These are phyloP conservation scores for Aleiodes leptofemur DNA, from an alignment of 2,888 invertebrate species.

Conservation along the genomic window DNA sequence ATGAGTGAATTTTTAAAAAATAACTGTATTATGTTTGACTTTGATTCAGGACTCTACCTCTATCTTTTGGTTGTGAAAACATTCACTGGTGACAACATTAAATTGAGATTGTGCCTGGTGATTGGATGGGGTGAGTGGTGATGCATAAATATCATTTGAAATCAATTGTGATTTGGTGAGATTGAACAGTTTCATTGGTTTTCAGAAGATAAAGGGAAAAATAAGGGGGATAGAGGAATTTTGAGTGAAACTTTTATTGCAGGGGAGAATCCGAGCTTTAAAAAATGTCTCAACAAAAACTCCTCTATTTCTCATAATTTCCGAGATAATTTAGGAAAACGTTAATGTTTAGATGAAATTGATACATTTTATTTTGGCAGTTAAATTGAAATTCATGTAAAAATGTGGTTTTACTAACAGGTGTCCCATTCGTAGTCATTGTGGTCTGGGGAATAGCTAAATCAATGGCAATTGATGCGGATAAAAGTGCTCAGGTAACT, in stretches of 20 bases:
- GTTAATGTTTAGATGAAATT: not conserved
- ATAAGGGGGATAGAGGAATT: no score
- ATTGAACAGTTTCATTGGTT: no score
- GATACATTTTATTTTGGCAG: not conserved
- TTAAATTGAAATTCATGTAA: conserved; percentile 15
- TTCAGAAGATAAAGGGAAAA: no score
- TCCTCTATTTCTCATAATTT: not conserved
- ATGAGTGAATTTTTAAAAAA: not conserved
- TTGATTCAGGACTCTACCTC: conserved; percentile 84
- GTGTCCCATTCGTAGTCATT: conserved; percentile 78
- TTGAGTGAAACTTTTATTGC: not conserved
- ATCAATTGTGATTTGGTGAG: no score
- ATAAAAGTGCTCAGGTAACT: conserved; percentile 63
- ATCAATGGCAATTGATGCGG: conserved; percentile 63
- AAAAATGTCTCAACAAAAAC: not conserved
- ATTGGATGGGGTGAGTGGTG: conserved; percentile 90
- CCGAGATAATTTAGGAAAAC: conserved; percentile 6
- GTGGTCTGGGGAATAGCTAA: conserved; percentile 79
- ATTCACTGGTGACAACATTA: conserved; percentile 90
- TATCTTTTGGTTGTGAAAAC: conserved; percentile 93
- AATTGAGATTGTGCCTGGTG: conserved; percentile 86
- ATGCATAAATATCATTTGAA: conserved; percentile 56
- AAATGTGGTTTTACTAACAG: conserved; percentile 75
- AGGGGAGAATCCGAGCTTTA: not conserved
- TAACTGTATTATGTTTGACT: not conserved